Conservation (phyloP, 2,888 invertebrate genomes). For the Pseudococcus longispinus region DNA sequence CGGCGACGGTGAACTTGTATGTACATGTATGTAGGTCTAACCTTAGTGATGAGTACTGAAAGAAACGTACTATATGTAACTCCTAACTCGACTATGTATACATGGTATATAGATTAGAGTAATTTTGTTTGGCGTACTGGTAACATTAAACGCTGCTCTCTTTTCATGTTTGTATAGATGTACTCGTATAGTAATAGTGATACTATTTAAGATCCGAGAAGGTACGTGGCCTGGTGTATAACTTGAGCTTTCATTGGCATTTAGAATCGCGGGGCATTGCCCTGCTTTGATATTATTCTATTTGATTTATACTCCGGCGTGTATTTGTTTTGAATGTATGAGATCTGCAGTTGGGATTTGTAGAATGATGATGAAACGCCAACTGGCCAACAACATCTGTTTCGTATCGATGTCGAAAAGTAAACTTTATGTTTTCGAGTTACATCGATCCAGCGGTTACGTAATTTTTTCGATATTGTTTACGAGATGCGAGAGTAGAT, state of each 20-base stretch:
- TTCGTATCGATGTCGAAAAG: constrained; percentile 34
- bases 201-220: not conserved
- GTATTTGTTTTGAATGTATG: constrained; percentile 19
- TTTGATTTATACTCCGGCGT: constrained; percentile 14
- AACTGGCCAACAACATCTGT: not conserved
- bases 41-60: not conserved
- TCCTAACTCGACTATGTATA: not conserved
- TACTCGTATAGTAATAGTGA: not conserved
- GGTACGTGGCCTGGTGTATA: not conserved
- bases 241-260: not conserved
- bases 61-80: not conserved
- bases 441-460: not conserved
- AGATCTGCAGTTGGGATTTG: not conserved
- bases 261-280: not conserved
- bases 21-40: not conserved
- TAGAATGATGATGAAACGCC: not conserved
- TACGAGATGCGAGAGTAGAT: not conserved
- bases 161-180: not conserved
- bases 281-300: constrained; percentile 32
- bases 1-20: not conserved
- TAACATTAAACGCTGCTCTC: not conserved
- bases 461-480: constrained; percentile 31
- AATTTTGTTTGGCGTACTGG: not conserved
- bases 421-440: constrained; percentile 17
- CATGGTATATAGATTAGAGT: not conserved